phyloP scores from a whole-genome alignment of 2,113 vertebrate genomes.

The Oryzias javanicus region DNA sequence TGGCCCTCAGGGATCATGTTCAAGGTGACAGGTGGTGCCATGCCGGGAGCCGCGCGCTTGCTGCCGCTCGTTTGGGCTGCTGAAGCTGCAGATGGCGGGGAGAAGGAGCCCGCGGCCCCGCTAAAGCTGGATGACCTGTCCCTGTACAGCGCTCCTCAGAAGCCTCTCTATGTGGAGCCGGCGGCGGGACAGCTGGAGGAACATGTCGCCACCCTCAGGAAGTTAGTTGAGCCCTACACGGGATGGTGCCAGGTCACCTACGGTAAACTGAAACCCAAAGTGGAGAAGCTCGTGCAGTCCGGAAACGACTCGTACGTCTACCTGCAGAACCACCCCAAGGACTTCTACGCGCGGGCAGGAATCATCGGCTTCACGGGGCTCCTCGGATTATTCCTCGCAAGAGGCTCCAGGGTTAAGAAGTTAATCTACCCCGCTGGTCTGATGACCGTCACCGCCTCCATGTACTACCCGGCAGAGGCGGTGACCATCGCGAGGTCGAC shows the following conservation, averaged over 20 bases:
- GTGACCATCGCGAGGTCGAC: slow-evolving; percentile 74
- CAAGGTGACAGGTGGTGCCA: slow-evolving; percentile 64
- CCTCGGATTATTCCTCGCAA: slow-evolving; percentile 86
- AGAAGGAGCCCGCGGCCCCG: neutral
- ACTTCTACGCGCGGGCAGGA: slow-evolving; percentile 92
- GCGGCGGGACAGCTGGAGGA: slow-evolving; percentile 59
- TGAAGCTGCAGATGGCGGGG: slow-evolving; percentile 17
- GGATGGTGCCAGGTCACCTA: slow-evolving; percentile 73
- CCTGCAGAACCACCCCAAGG: slow-evolving; percentile 85
- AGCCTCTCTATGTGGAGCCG: slow-evolving; percentile 5
- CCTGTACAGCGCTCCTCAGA: slow-evolving; percentile 41
- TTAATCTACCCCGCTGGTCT: slow-evolving; percentile 83
- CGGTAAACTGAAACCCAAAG: slow-evolving; percentile 77
- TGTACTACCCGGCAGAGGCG: slow-evolving; percentile 90
- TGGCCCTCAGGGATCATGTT: slow-evolving; percentile 41
- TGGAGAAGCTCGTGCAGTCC: slow-evolving; percentile 77
- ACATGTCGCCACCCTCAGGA: slow-evolving; percentile 52
- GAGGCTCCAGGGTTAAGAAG: slow-evolving; percentile 88
- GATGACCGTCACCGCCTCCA: slow-evolving; percentile 79
- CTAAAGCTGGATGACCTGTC: slow-evolving; percentile 51
- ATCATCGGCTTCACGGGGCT: slow-evolving; percentile 89
- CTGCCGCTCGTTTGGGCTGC: slow-evolving; percentile 31
- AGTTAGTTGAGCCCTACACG: slow-evolving; percentile 39
- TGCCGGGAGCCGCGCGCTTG: slow-evolving; percentile 26
- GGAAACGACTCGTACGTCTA: slow-evolving; percentile 80